Conservation (phyloP, 2,113 vertebrate genomes). For the Lipotes vexillifer region DNA sequence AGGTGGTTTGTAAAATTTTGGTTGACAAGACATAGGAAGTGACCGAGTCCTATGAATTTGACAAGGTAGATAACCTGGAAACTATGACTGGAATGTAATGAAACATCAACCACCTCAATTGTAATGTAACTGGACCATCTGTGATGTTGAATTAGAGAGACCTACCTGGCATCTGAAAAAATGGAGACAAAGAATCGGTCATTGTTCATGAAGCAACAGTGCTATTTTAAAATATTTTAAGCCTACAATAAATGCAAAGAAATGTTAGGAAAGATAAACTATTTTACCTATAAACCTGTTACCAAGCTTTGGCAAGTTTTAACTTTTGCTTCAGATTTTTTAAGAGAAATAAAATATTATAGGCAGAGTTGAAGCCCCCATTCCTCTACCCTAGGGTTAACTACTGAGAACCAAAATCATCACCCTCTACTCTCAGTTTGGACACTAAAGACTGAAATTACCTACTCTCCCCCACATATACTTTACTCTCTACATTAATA, state of each 20-base stretch:
- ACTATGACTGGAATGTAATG: not conserved
- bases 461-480: not conserved
- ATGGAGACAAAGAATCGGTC: not conserved
- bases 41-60: not conserved
- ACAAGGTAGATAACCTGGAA: not conserved
- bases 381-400: not conserved
- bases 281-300: not conserved
- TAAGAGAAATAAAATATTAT: not conserved
- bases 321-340: constrained; percentile 8
- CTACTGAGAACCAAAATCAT: not conserved
- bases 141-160: not conserved
- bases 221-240: constrained; percentile 6
- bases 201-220: not conserved
- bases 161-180: not conserved
- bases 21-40: not conserved
- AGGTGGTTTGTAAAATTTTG: not conserved
- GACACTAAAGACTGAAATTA: not conserved
- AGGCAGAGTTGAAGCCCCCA: not conserved
- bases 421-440: not conserved
- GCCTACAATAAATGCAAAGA: not conserved
- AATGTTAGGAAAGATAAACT: not conserved
- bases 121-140: not conserved
- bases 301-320: not conserved
- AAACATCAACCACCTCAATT: not conserved
- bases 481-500: not conserved